Percentiles rank a stretch among this genome's conserved stretches.
Evolutionary conservation across 2,888 invertebrate genomes (phyloP).

Genomic region (Andrena bicolor): DNA sequence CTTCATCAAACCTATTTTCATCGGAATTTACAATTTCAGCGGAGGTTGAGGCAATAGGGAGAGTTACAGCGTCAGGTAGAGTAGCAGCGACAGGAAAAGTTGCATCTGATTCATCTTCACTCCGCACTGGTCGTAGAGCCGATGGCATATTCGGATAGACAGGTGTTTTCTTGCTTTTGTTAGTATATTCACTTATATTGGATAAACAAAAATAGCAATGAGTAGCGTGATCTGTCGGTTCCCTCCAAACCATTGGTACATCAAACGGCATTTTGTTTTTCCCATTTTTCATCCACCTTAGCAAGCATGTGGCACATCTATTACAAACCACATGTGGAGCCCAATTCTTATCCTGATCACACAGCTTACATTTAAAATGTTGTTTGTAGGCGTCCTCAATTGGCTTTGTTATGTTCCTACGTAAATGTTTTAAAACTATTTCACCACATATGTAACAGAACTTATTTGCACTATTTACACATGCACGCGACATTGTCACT

Average conservation of each 20-base stretch:
- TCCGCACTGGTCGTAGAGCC: not conserved
- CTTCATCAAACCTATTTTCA: not conserved
- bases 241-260: not conserved
- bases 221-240: not conserved
- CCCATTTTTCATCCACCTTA: conserved; percentile 1
- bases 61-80: not conserved
- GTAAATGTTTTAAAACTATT: not conserved
- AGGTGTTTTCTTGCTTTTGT: not conserved
- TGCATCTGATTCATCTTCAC: too few species aligned
- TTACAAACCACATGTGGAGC: not conserved
- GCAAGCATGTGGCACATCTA: conserved; percentile 4
- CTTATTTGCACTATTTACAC: not conserved
- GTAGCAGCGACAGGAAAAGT: too few species aligned
- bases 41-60: not conserved
- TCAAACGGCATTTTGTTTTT: not conserved
- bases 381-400: not conserved
- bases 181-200: not conserved
- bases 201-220: conserved; percentile 10
- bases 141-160: not conserved
- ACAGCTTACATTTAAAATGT: not conserved
- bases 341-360: not conserved
- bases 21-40: not conserved
- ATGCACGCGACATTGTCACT: not conserved
- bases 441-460: not conserved
- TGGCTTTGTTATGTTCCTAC: not conserved